These are phyloP conservation scores for Nesogale talazaci DNA, from an alignment of 2,113 vertebrate species.

Conservation along the genomic window DNA sequence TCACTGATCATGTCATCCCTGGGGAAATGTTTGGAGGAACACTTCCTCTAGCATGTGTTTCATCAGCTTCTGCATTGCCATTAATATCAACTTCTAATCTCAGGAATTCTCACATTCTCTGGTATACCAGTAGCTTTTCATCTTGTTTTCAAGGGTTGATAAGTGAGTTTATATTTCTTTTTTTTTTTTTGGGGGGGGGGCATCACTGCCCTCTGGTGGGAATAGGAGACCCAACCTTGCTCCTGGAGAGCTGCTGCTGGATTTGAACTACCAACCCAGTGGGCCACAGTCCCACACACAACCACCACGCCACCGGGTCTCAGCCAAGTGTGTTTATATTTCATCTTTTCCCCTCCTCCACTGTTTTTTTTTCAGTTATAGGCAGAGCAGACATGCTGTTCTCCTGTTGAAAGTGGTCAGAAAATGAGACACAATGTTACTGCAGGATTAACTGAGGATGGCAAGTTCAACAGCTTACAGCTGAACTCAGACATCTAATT, in stretches of 20 bases:
- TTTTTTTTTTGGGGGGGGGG: too few species aligned
- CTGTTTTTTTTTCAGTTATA: slow-evolving; percentile 16
- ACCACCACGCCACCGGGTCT: too few species aligned
- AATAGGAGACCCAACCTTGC: too few species aligned
- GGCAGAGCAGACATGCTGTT: not conserved
- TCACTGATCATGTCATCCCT: too few species aligned
- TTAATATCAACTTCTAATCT: not conserved
- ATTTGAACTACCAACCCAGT: too few species aligned
- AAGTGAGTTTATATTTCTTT: too few species aligned
- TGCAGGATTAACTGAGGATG: not conserved
- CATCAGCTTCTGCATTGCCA: not conserved
- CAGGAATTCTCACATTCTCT: not conserved
- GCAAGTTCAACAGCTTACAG: too few species aligned
- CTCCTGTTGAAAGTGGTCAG: not conserved
- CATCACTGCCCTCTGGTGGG: too few species aligned
- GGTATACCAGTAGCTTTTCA: not conserved
- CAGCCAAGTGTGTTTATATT: too few species aligned
- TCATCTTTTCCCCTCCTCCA: not conserved
- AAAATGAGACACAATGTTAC: not conserved
- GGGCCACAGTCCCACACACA: too few species aligned
- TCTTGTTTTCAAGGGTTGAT: not conserved
- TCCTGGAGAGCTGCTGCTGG: too few species aligned
- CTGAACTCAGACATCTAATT: not conserved
- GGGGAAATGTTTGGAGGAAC: slow-evolving; percentile 11
- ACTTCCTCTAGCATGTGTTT: not conserved